Conservation (phyloP, 2,797 vertebrate species). For the Peromyscus nudipes region DNA sequence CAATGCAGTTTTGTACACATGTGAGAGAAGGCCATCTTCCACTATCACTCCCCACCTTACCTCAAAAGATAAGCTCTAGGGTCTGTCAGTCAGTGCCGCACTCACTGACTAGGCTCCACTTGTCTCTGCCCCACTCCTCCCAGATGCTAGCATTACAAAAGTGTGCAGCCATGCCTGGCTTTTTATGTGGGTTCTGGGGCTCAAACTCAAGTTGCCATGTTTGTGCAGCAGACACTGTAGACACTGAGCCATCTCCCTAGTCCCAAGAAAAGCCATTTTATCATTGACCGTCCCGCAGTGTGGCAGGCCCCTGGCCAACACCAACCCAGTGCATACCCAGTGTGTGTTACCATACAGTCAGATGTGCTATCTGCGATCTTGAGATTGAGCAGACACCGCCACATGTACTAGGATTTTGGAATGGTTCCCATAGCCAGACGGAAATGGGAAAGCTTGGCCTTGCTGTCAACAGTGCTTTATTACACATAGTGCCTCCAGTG, state of each 20-base stretch:
- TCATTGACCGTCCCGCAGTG: neutral
- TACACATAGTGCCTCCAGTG: neutral
- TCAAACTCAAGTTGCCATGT: neutral
- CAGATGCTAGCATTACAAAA: neutral
- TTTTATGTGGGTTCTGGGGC: neutral
- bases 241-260: neutral
- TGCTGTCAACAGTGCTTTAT: neutral
- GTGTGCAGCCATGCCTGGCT: neutral
- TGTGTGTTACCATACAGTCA: neutral
- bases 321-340: neutral
- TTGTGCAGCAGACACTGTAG: neutral
- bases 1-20: neutral
- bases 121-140: neutral
- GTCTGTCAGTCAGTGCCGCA: neutral
- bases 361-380: conserved; percentile 1
- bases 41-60: neutral
- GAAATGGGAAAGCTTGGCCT: neutral
- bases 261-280: neutral
- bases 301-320: neutral
- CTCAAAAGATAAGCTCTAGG: neutral
- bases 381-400: neutral
- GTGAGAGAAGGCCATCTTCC: neutral
- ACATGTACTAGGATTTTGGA: neutral
- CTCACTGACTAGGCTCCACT: neutral
- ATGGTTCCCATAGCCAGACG: neutral